Evolutionary conservation across 2,797 vertebrate genomes (phyloP).

Genomic region (Muraenolepis orangiensis): DNA sequence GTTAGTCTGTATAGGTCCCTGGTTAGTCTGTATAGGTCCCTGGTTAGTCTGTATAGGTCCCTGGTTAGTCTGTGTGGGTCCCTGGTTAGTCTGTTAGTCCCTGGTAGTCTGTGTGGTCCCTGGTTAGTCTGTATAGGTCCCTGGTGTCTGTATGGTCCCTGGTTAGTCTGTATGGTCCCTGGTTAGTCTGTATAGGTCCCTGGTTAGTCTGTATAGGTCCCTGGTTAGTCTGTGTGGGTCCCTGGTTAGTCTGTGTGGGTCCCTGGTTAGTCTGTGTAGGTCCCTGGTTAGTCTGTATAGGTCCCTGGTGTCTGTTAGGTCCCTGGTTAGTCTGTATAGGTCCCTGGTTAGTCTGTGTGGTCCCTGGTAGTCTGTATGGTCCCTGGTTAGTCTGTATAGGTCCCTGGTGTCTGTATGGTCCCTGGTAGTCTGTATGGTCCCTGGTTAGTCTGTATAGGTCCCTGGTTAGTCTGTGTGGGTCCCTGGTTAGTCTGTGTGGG

Average conservation of each 20-base stretch:
- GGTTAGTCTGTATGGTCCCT: not conserved
- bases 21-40: slow-evolving; percentile 50
- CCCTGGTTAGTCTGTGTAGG: slow-evolving; percentile 37
- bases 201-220: not conserved
- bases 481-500: not conserved
- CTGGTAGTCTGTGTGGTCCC: too few species aligned
- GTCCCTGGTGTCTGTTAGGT: not conserved
- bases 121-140: not conserved
- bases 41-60: not conserved
- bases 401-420: not conserved
- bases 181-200: slow-evolving; percentile 50
- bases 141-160: not conserved
- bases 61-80: not conserved
- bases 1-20: not conserved
- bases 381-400: slow-evolving; percentile 19
- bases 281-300: slow-evolving; percentile 25
- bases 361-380: too few species aligned
- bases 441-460: slow-evolving; percentile 48
- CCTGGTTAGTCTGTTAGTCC: not conserved
- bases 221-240: not conserved
- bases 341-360: too few species aligned
- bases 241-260: not conserved
- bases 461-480: slow-evolving; percentile 8
- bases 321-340: not conserved
- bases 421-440: not conserved